Conservation (phyloP, 2,888 invertebrate species). For the Campoletis raptor region DNA sequence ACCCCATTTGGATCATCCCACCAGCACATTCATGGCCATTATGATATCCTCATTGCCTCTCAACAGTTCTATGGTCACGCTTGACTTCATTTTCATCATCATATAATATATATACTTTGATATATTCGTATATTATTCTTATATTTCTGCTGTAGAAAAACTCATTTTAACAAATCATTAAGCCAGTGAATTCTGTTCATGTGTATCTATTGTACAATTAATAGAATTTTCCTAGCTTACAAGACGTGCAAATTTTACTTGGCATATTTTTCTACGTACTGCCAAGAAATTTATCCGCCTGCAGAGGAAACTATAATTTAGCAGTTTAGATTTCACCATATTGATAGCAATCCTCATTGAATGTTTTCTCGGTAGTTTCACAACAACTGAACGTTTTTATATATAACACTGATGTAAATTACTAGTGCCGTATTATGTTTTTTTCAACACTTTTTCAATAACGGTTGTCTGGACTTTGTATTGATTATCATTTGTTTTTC, state of each 20-base stretch:
- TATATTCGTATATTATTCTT: not conserved
- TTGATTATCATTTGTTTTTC: not conserved
- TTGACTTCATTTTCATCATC: not conserved
- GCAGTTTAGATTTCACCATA: not conserved
- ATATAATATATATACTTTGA: not conserved
- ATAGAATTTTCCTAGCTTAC: not conserved
- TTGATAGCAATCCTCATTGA: not conserved
- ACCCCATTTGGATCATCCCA: conserved; percentile 46
- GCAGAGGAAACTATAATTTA: not conserved
- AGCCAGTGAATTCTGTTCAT: conserved; percentile 1
- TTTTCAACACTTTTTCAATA: not conserved
- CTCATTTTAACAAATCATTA: conserved; percentile 27
- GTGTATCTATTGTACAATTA: not conserved
- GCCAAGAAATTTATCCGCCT: not conserved
- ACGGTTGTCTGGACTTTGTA: not conserved
- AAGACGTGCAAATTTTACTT: not conserved
- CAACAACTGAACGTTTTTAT: not conserved
- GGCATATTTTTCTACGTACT: not conserved
- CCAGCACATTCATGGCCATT: conserved; percentile 67
- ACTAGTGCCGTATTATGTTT: not conserved
- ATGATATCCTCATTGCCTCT: conserved; percentile 72
- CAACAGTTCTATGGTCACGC: conserved; percentile 49
- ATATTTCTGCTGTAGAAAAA: conserved; percentile 22
- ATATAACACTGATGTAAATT: not conserved
- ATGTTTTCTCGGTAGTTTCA: not conserved